phyloP scores from a whole-genome alignment of 2,888 invertebrate genomes.

The Ennomos quercinarius region DNA sequence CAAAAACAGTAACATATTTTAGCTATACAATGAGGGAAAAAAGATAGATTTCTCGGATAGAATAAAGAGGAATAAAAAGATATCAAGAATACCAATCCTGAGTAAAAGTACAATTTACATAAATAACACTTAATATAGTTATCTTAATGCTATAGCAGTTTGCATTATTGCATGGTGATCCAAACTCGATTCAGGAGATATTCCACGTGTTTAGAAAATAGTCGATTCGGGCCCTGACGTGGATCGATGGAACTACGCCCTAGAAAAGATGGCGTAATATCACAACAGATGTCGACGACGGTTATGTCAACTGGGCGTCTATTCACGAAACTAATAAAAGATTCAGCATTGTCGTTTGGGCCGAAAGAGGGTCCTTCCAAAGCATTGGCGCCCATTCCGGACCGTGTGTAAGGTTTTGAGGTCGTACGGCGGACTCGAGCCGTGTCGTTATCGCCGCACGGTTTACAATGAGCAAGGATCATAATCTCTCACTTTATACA shows the following conservation, averaged over 20 bases:
- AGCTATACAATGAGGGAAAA: too few species aligned
- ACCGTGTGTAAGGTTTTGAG: slow-evolving; percentile 60
- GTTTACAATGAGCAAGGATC: slow-evolving; percentile 62
- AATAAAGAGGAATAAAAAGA: too few species aligned
- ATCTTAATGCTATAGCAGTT: slow-evolving; percentile 12
- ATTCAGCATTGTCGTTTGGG: slow-evolving; percentile 80
- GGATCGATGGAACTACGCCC: slow-evolving; percentile 66
- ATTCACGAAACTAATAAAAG: slow-evolving; percentile 84
- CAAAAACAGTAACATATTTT: too few species aligned
- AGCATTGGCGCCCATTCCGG: slow-evolving; percentile 64
- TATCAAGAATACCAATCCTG: too few species aligned
- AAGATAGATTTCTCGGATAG: too few species aligned
- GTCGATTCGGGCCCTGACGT: slow-evolving; percentile 55
- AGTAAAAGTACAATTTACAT: too few species aligned
- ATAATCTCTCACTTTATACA: slow-evolving; percentile 53
- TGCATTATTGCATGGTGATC: slow-evolving; percentile 22
- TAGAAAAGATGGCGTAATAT: slow-evolving; percentile 77
- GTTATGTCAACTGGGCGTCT: slow-evolving; percentile 82
- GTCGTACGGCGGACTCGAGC: slow-evolving; percentile 58
- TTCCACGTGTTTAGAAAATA: slow-evolving; percentile 74
- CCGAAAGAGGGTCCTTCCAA: slow-evolving; percentile 72
- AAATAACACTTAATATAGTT: too few species aligned
- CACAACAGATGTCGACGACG: slow-evolving; percentile 82
- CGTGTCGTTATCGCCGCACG: slow-evolving; percentile 68
- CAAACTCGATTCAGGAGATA: slow-evolving; percentile 66